Evolutionary conservation across 2,888 invertebrate species (phyloP), one percentile per base, ranked within the genome.

Genomic region (Drosophila subsilvestris): DNA sequence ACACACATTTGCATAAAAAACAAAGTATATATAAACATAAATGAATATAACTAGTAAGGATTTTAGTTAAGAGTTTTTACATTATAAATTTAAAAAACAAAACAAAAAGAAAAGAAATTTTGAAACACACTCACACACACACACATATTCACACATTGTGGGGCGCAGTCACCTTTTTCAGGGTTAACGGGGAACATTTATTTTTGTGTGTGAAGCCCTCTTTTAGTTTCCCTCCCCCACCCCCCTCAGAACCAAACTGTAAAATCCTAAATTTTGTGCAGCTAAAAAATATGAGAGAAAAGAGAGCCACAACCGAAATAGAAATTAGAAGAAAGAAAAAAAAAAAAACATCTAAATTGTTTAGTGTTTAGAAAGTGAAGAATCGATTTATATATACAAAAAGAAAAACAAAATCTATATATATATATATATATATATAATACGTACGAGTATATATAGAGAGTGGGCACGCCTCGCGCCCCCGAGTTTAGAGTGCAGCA

Each of bases 61-160:
- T 87, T 87, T 87, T 87, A 85, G 87, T 89, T 85, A 84, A 85
- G 86, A 76, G 71, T 85, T 89, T 57, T 89, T 89, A 87, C 88
- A 81, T 74, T 88, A 78, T 72, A 82, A 75, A 82, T 73, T 62
- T n/a, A n/a, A n/a, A 37, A 73, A 79, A 61, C 71, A 55, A 53
- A 66, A 54, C 22, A 22, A 22, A 22, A 22, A 22, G 22, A 63
- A 76, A 73, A 73, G 32, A 75, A 58, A 69, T 60, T 59, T 44
- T 48, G 60, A 82, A 74, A 70, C 71, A 75, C 74, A 69, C 70
- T 62, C 48, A 50, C 62, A 69, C 58, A 60, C 42, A 65, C 32
- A 70, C 51, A 48, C 8, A 67, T 48, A 58, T 63, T 53, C 69
- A 68, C 74, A 60, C 69, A 71, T 49, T 49, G 48, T 48, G 68